Base-by-base conservation (phyloP, 2,888 invertebrate species). In the Abscondita cerata region DNA sequence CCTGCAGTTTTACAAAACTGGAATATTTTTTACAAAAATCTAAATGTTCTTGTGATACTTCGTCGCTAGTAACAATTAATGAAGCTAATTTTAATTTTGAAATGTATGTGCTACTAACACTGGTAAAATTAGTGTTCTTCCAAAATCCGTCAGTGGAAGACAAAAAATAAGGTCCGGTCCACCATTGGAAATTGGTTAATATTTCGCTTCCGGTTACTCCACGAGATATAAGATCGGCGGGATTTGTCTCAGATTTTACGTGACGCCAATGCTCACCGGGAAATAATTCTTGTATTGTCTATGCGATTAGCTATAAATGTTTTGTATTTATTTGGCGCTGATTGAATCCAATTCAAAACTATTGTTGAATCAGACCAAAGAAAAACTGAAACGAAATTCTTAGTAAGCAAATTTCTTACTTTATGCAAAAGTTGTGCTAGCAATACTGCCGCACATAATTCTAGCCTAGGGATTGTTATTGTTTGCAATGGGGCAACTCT, bases 281-380 rank as follows among this genome's bases (percentile, higher is more conserved):
- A 9, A 40, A 53, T 12, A 50, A n/a, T 20, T 53, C 53, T 44
- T 62, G 59, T 19, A 67, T 65, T 9, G 15, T 15, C 1, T 15
- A 66, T 53, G 8, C 65, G 38, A 31, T 68, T 64, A 8, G 66
- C 38, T 8, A 68, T 56, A 41, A 66, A 68, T 3, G 57, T 65
- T 47, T 64, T 62, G 51, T 53, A 66, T 46, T 47, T 55, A 13
- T 55, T 55, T 18, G 55, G 47, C 5, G 47, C 36, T 6, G 47
- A 48, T 2, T 55, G 46, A 19, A 55, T 18, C 67, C 70, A 71
- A 11, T 54, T 52, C 2, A 70, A 34, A 1, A 52, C 56, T 1
- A 72, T 68, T 11, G 62, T 67, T 2, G 70, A 72, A 34, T 72
- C 69, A 2, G 50, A 66, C 46, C 47, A 56, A 12, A 48, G 20